Base-by-base conservation (phyloP, 2,797 vertebrate species). In the Anolis apletophallus region DNA sequence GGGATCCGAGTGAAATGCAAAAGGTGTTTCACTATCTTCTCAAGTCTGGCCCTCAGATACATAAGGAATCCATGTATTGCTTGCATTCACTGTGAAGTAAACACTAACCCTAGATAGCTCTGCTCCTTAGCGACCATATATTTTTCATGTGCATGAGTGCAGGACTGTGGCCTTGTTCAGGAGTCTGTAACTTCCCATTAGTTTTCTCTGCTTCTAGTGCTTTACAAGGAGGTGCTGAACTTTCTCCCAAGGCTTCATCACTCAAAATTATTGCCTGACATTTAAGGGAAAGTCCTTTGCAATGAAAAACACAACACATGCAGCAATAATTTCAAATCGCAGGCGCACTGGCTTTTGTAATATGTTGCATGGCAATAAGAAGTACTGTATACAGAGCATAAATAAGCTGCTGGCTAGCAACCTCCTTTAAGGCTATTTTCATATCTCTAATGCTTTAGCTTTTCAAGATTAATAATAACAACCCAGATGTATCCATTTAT, bases 381-480 rank as follows among this genome's bases (percentile, higher is more conserved):
- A 87, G 76, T 52, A 78, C 55, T 84, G 61, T 79, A 36, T 36
- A 82, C 14, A 88, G 87, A 93, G 85, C 87, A 86, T 83, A 67
- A 91, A 89, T 57, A 82, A 69, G 40, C 71, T 86, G 80, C 79
- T 92, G 86, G 92, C 80, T 90, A 90, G 83, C 81, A 94, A 80
- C 71, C 54, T 88, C 2, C 13, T 82, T 86, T 84, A 87, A 87
- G 82, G 84, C 73, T 88, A 90, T 93, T 94, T 95, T 89, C 85
- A 71, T 91, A 88, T 46, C 80, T 94, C 7, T 90, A 4, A 84
- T 88, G 46, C 85, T 90, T 90, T 87, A 90, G 82, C 82, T 92
- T 54, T 83, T 89, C 87, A 89, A 88, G 89, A 88, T 89, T 76
- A 84, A 2, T n/a, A 84, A 89, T 76, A 91, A 84, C 90, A 36